These are phyloP conservation scores for Benthosema pterotum DNA, from an alignment of 2,797 vertebrate species.

Conservation along the genomic window DNA sequence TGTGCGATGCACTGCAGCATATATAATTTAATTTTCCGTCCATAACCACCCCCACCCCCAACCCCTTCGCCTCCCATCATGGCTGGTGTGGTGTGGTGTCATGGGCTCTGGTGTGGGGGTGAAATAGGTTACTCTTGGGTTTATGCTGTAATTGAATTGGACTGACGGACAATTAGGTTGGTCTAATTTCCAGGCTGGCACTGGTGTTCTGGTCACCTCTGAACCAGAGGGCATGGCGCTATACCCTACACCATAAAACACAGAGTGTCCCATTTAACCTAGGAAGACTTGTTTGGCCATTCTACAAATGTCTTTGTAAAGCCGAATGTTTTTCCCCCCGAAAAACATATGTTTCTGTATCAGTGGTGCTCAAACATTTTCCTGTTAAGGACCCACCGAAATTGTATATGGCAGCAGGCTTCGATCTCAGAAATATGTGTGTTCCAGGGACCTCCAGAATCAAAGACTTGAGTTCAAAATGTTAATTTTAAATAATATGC, in stretches of 20 bases:
- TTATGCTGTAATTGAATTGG: slow-evolving; percentile 74
- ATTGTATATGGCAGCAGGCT: too few species aligned
- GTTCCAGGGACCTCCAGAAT: too few species aligned
- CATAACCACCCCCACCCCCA: slow-evolving; percentile 38
- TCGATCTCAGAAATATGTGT: too few species aligned
- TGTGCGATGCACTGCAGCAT: slow-evolving; percentile 70
- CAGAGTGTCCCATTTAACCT: too few species aligned
- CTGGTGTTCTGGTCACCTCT: slow-evolving; percentile 71
- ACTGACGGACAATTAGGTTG: slow-evolving; percentile 79
- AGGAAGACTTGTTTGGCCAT: too few species aligned
- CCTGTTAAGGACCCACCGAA: too few species aligned
- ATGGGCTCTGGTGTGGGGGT: slow-evolving; percentile 45
- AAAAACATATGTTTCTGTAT: too few species aligned
- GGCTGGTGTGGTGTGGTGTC: slow-evolving; percentile 68
- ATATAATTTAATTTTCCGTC: slow-evolving; percentile 77
- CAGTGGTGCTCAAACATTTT: too few species aligned
- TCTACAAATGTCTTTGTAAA: too few species aligned
- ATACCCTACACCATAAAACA: slow-evolving; percentile 12
- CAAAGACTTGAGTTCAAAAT: too few species aligned
- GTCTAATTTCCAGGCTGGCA: slow-evolving; percentile 74
- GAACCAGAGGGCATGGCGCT: slow-evolving; percentile 63
- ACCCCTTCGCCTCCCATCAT: slow-evolving; percentile 13
- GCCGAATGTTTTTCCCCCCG: too few species aligned
- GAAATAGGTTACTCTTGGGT: slow-evolving; percentile 50
- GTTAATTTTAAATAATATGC: too few species aligned